Percentiles rank a stretch among this genome's conserved stretches.
Conservation (phyloP, 1,140 invertebrate species). For the Bombus haemorrhoidalis region DNA sequence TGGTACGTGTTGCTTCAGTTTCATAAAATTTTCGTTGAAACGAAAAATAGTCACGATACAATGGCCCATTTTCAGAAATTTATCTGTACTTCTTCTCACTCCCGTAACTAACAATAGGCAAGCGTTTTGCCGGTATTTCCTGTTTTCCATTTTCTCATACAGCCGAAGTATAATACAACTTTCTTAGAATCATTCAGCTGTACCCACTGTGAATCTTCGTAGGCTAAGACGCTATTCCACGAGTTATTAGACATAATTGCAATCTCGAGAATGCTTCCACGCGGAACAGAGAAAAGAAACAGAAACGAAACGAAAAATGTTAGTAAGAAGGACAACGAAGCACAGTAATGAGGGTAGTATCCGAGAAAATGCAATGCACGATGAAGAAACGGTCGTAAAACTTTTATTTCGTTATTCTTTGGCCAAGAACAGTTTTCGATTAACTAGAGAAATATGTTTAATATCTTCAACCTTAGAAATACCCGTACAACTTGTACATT, state of each 20-base stretch:
- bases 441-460: neutral
- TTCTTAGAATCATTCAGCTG: conserved; percentile 1
- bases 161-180: neutral
- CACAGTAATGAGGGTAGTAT: neutral
- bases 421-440: neutral
- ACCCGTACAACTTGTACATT: no score
- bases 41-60: no score
- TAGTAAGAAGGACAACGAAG: conserved; percentile 8
- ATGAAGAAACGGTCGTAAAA: conserved; percentile 7
- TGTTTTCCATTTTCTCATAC: neutral
- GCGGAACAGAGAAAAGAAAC: neutral
- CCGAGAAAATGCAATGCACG: neutral
- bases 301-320: neutral
- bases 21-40: no score
- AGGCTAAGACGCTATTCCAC: conserved; percentile 6
- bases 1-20: no score
- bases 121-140: neutral
- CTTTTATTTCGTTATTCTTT: neutral
- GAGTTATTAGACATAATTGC: conserved; percentile 37
- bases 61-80: no score
- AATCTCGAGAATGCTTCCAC: conserved; percentile 6
- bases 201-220: conserved; percentile 8
- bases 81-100: no score
- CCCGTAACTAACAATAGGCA: neutral
- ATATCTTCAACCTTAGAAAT: no score